Evolutionary conservation across 2,888 invertebrate genomes (phyloP), one percentile per base, ranked within the genome.

Genomic region (Papilio elwesi): DNA sequence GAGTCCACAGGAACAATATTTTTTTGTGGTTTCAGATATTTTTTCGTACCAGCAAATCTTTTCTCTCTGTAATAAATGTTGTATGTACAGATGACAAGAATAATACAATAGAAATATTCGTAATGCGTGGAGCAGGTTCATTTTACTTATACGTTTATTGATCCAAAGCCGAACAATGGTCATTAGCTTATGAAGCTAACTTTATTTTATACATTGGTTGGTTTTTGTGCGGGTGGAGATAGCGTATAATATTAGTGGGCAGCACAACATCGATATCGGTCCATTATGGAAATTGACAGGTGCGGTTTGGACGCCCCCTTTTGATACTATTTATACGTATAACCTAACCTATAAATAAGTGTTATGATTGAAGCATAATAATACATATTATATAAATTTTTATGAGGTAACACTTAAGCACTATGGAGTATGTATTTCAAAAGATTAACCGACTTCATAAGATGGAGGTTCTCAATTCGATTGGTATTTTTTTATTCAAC

Each of bases 241-340:
- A 78, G 78, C 74, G 77, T 76, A 78, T 82, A 81, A 86, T 85
- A 86, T 82, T 87, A 87, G 83, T 85, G 88, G 87, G 83, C 86
- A 88, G 84, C 85, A 85, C 82, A 87, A 82, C 82, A 78, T 84
- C 85, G 81, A 78, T 82, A 76, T 80, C 82, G 80, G 77, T 86
- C 87, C 87, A 89, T 90, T 89, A 90, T 89, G 88, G 84, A 89
- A 88, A 89, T 89, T 88, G 89, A 84, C 85, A 86, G 84, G 86
- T 81, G 80, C 73, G 68, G 71, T 69, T 69, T 69, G 70, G 70
- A 68, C 62, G 15, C 69, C 69, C 66, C 62, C n/a, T 67, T 70
- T 65, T 13, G 57, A 11, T 26, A 48, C 48, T 10, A 43, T 51
- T 9, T 38, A 57, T 59, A 64, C n/a, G 9, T 57, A 57, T 36